phyloP scores from a whole-genome alignment of 2,797 vertebrate genomes.

The Alosa sapidissima region DNA sequence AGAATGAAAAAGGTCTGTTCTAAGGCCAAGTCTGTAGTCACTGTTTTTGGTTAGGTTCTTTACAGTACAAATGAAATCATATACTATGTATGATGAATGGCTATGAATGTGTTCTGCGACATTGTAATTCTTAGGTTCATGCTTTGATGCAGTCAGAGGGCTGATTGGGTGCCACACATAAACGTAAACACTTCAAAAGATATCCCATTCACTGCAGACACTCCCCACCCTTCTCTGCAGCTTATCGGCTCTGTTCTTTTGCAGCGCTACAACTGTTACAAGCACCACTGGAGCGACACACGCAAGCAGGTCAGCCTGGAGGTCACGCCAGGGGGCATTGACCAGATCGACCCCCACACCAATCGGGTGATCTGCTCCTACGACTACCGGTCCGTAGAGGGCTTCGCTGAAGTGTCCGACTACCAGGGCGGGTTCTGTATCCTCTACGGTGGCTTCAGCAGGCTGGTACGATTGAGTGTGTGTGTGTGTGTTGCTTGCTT shows the following conservation, averaged over 20 bases:
- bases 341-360: constrained; percentile 92
- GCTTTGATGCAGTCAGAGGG: too few relatives aligned
- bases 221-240: background rate
- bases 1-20: background rate
- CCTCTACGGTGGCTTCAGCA: constrained; percentile 93
- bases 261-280: constrained; percentile 96
- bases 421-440: constrained; percentile 98
- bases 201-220: too few relatives aligned
- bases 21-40: background rate
- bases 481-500: background rate
- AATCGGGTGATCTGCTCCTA: constrained; percentile 95
- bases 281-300: constrained; percentile 96
- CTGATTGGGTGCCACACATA: too few relatives aligned
- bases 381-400: constrained; percentile 96
- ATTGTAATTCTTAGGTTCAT: too few relatives aligned
- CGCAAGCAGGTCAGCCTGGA: constrained; percentile 88
- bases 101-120: background rate
- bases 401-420: constrained; percentile 91
- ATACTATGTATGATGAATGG: background rate
- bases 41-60: background rate
- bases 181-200: too few relatives aligned
- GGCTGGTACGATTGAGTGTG: constrained; percentile 81
- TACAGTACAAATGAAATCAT: background rate
- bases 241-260: background rate
- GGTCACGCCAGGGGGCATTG: constrained; percentile 95